phyloP scores from a whole-genome alignment of 2,888 invertebrate species.

The Cynaeus angustus region DNA sequence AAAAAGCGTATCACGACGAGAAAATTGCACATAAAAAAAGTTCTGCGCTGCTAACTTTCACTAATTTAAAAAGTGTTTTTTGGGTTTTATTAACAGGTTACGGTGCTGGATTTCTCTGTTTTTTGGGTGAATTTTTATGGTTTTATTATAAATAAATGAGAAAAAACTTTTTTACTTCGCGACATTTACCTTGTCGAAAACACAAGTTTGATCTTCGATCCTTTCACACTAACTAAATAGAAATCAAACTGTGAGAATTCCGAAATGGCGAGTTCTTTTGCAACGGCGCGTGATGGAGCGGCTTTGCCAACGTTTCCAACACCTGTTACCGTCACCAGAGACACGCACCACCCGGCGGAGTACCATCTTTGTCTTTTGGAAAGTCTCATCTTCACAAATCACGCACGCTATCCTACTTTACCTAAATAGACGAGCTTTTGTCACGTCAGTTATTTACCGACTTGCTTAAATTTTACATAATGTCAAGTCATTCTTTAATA shows the following conservation, averaged over 20 bases:
- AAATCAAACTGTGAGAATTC: conserved; percentile 7
- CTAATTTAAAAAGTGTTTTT: conserved; percentile 17
- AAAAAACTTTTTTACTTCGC: too few relatives aligned
- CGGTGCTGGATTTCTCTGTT: not conserved
- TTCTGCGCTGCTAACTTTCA: not conserved
- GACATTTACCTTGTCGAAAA: not conserved
- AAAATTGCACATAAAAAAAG: not conserved
- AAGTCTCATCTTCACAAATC: conserved; percentile 27
- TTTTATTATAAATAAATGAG: too few relatives aligned
- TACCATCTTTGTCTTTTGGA: conserved; percentile 44
- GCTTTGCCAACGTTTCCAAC: conserved; percentile 45
- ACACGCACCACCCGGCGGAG: conserved; percentile 43
- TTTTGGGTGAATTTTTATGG: conserved; percentile 8
- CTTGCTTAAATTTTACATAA: conserved; percentile 11
- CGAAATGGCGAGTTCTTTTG: not conserved
- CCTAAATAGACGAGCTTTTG: conserved; percentile 23
- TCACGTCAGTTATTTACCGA: conserved; percentile 32
- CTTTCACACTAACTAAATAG: not conserved
- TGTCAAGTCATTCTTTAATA: not conserved
- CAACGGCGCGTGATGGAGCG: conserved; percentile 49
- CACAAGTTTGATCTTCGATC: not conserved
- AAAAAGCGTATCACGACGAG: not conserved
- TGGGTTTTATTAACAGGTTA: conserved; percentile 2
- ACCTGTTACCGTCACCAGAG: conserved; percentile 48
- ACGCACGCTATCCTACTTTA: conserved; percentile 37